A percentile compares a stretch with the other conserved stretches of the same genome.
Conservation (phyloP, 1,140 invertebrate species). For the Panagrolaimus sp. region DNA sequence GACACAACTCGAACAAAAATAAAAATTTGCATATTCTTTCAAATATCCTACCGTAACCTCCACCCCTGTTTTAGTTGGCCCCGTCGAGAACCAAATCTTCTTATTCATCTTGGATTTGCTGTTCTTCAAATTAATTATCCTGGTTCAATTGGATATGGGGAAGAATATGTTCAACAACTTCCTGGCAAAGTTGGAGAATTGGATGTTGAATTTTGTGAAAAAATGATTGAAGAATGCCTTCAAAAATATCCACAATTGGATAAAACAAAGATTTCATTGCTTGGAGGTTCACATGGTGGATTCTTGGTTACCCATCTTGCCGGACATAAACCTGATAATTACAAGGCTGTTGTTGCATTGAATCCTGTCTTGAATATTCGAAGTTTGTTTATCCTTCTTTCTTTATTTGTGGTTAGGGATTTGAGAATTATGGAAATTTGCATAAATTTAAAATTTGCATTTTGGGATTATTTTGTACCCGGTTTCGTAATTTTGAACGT, state of each 20-base stretch:
- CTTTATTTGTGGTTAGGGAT: no score
- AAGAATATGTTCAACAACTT: conserved; percentile 70
- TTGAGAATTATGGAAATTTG: no score
- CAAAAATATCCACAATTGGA: conserved; percentile 42
- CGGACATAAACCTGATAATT: conserved; percentile 75
- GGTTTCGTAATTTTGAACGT: no score
- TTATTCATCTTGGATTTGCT: conserved; percentile 66
- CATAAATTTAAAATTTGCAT: no score
- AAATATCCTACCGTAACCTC: no score
- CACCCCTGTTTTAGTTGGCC: conserved; percentile 31
- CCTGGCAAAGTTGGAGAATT: conserved; percentile 71
- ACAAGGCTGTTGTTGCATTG: conserved; percentile 69
- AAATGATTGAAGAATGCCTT: conserved; percentile 50
- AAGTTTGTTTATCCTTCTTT: conserved; percentile 18
- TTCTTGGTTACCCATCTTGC: conserved; percentile 79
- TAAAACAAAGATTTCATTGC: conserved; percentile 56
- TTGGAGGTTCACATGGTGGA: conserved; percentile 83
- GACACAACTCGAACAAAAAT: no score
- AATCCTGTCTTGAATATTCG: conserved; percentile 77
- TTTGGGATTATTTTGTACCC: no score
- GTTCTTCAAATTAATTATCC: conserved; percentile 77
- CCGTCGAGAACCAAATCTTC: conserved; percentile 38
- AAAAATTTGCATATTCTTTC: no score
- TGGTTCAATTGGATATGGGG: conserved; percentile 77
- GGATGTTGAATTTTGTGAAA: conserved; percentile 76